Conservation (phyloP, 2,888 invertebrate genomes). For the Archaeoteleia sp. region DNA sequence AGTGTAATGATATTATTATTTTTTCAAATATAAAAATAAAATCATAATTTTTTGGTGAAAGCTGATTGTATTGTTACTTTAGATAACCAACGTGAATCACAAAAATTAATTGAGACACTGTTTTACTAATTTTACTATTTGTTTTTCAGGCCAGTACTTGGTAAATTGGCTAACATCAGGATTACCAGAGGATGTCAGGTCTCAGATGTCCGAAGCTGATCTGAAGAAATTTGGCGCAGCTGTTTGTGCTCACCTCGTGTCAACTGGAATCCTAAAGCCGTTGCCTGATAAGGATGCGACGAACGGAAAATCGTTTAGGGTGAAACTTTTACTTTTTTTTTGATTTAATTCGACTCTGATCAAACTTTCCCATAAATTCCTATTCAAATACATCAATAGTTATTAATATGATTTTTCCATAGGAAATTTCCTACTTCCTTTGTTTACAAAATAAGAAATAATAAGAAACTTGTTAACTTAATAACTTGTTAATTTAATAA, state of each 20-base stretch:
- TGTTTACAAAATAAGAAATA: too few relatives aligned
- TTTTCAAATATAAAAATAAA: too few relatives aligned
- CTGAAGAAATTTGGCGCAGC: conserved; percentile 86
- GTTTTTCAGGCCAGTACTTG: conserved; percentile 89
- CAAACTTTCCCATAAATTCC: too few relatives aligned
- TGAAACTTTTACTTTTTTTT: conserved; percentile 68
- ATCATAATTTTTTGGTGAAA: too few relatives aligned
- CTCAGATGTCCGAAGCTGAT: conserved; percentile 82
- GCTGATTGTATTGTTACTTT: too few relatives aligned
- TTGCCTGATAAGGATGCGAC: conserved; percentile 80
- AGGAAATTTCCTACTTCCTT: conserved; percentile 5
- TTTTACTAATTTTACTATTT: background rate
- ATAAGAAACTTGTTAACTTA: too few relatives aligned
- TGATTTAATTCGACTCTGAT: conserved; percentile 19
- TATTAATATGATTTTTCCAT: too few relatives aligned
- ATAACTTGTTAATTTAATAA: too few relatives aligned
- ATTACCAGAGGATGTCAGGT: conserved; percentile 81
- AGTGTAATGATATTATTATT: too few relatives aligned
- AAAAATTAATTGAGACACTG: too few relatives aligned
- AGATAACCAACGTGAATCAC: too few relatives aligned
- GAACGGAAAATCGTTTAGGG: conserved; percentile 83
- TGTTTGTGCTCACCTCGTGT: conserved; percentile 90
- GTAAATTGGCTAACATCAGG: conserved; percentile 92
- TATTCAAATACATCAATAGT: too few relatives aligned
- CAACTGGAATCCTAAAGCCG: conserved; percentile 89